Base-by-base conservation (phyloP, 2,797 vertebrate species). In the Danio albolineatus region DNA sequence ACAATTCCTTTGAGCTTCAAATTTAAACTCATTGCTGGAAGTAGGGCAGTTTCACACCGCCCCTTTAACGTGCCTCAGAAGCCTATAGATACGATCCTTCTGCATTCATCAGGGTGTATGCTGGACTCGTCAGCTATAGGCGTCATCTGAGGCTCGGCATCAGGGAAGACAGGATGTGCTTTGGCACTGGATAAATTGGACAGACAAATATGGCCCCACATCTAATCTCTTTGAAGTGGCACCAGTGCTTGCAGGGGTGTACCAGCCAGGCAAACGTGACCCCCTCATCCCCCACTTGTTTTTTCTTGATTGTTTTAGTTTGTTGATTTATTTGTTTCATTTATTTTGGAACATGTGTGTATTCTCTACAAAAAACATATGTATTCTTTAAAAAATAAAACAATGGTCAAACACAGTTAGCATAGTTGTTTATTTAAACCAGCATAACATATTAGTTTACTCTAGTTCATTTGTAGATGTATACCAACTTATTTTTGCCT, bases 201-300 rank as follows among this genome's bases (percentile, higher is more conserved):
- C 12, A 66, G 74, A 66, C 57, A 71, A 64, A 51, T n/a, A 28
- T 61, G 69, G 28, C 49, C 39, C 41, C 76, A 54, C 38, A 73
- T 76, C 60, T 82, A 80, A 76, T 78, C 62, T 44, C 51, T 59
- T 44, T 85, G 43, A 74, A 78, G 65, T 76, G 73, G 66, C 41
- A 54, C 54, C 56, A 48, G 9, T 59, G 21, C 43, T 8, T 10
- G 71, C 39, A 60, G 54, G 41, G 53, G 51, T 57, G 13, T 56
- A 44, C 17, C n/a, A 57, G 19, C 13, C 56, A 73, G 21, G 21
- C 4, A 1, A 73, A 36, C 54, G 28, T 60, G 19, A 73, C 54
- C 53, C 46, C 28, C 48, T 10, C 17, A 10, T 7, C 38, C 19
- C 43, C 3, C 4, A 4, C 19, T 56, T 54, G 9, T 4, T 54